Conservation (phyloP, 2,113 vertebrate genomes). For the Miniopterus natalensis region DNA sequence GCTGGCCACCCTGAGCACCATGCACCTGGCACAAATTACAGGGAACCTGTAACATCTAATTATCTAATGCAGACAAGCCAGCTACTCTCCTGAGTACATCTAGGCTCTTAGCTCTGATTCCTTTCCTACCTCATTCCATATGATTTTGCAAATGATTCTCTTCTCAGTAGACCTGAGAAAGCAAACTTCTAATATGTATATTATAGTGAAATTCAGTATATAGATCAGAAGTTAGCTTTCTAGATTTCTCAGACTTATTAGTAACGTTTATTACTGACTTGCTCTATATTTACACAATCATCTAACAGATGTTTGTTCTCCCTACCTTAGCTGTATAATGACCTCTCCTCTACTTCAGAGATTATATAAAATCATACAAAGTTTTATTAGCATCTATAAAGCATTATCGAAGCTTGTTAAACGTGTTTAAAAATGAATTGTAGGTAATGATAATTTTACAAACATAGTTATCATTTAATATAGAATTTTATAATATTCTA, state of each 20-base stretch:
- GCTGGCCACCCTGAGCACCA: not conserved
- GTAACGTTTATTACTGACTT: slow-evolving; percentile 5
- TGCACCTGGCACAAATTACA: not conserved
- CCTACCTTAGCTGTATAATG: not conserved
- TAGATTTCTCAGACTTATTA: not conserved
- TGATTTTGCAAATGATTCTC: slow-evolving; percentile 8
- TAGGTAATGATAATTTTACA: not conserved
- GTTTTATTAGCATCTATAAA: slow-evolving; percentile 52
- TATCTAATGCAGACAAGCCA: not conserved
- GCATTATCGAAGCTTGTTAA: not conserved
- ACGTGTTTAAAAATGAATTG: not conserved
- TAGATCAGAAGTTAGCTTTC: not conserved
- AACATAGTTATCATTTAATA: slow-evolving; percentile 56
- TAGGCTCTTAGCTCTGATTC: not conserved
- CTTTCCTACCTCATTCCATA: not conserved
- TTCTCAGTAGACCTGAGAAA: slow-evolving; percentile 25
- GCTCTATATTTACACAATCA: not conserved
- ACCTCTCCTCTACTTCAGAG: slow-evolving; percentile 34
- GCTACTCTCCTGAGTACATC: not conserved
- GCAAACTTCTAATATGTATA: not conserved
- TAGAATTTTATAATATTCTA: not conserved
- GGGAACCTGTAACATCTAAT: not conserved
- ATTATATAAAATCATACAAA: slow-evolving; percentile 7
- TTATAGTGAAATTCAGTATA: not conserved
- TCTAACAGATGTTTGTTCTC: not conserved